These are phyloP conservation scores for Drosophila serrata DNA, from an alignment of 1,140 invertebrate species.

Conservation along the genomic window DNA sequence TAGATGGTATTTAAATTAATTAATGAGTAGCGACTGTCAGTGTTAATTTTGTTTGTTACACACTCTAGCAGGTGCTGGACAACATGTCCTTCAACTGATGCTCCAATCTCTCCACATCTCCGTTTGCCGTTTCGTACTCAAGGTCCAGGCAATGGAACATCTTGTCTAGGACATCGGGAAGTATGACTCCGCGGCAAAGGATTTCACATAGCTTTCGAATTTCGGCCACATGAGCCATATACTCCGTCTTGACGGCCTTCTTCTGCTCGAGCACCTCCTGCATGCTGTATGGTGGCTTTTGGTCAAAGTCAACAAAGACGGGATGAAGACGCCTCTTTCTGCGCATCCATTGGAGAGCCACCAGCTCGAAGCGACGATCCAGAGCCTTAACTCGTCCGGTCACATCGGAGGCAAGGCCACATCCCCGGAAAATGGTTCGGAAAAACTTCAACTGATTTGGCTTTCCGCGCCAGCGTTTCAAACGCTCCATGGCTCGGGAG, in stretches of 20 bases:
- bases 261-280: neutral
- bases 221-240: constrained; percentile 22
- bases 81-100: constrained; percentile 4
- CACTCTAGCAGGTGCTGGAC: neutral
- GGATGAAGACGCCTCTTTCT: neutral
- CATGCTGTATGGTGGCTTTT: neutral
- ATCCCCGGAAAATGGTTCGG: constrained; percentile 2
- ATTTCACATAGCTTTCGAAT: constrained; percentile 32
- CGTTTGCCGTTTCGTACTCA: constrained; percentile 10
- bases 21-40: constrained; percentile 33
- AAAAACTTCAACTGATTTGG: constrained; percentile 30
- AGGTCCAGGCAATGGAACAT: constrained; percentile 17
- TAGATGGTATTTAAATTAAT: constrained; percentile 51
- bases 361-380: constrained; percentile 25
- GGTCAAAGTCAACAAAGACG: neutral
- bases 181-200: constrained; percentile 15
- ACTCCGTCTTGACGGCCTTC: neutral
- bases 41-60: constrained; percentile 13
- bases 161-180: neutral
- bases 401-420: neutral
- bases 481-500: constrained; percentile 21
- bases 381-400: constrained; percentile 2
- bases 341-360: constrained; percentile 20
- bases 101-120: constrained; percentile 7
- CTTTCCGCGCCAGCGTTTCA: constrained; percentile 27